Evolutionary conservation across 1,140 invertebrate species (phyloP), one percentile per base, ranked within the genome.

Genomic region (Heterodera carotae): DNA sequence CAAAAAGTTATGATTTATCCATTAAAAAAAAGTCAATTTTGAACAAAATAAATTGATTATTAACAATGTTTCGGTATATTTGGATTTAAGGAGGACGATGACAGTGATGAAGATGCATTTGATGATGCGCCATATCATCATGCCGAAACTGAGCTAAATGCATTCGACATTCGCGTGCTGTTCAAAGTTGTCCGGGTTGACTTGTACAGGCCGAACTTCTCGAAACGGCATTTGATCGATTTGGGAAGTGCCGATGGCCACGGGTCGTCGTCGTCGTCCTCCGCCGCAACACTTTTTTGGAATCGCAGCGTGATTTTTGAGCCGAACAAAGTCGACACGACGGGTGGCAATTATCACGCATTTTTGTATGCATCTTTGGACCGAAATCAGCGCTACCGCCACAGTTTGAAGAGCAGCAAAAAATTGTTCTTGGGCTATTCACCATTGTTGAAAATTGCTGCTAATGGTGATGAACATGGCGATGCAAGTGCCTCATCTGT

Each of bases 141-240:
- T 48, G 27, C 62, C 29, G 15, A 82, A 12, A 25, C 36, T 82
- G 25, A 81, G 33, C 69, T 84, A 78, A 62, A 84, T 76, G 34
- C 43, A 39, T 10, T 67, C 29, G 18, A 34, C 48, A 56, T 22
- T 56, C 22, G 48, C 0, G 5, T 22, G 18, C 18, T 56, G 48
- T 22, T 22, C 48, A 56, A 56, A 22, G 18, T 56, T 56, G 48
- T 56, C 48, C 48, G 48, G 18, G 18, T 56, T 56, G 48, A 56
- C 22, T 5, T 56, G 48, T 56, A 56, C 48, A 15, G 48, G 48
- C 48, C 48, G 15, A 56, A n/a, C 48, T 56, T 56, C 22, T 5
- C 48, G 48, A 56, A 56, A 56, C 48, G 48, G 48, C 48, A 56
- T 22, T 5, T 15, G 15, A 56, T 56, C 48, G 18, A 56, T 22